Percentiles rank a stretch among this genome's conserved stretches.
Evolutionary conservation across 2,888 invertebrate species (phyloP).

Genomic region (Drosophila helvetica): DNA sequence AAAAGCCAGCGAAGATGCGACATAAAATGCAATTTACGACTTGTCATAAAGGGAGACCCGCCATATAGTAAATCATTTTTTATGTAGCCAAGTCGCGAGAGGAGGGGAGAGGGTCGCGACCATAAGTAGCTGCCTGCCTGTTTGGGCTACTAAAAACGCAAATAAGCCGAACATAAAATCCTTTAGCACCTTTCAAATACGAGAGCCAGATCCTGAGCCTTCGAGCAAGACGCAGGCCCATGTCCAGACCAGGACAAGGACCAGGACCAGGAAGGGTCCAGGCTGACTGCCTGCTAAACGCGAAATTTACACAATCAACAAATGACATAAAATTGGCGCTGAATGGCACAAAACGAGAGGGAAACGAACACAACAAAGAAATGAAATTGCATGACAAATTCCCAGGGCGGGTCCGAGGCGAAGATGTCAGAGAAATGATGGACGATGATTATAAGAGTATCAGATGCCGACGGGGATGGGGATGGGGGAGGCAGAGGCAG

Average conservation of each 20-base stretch:
- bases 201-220: conserved; percentile 10
- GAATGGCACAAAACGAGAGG: conserved; percentile 46
- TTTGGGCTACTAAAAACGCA: conserved; percentile 75
- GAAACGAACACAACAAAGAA: conserved; percentile 24
- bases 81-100: conserved; percentile 63
- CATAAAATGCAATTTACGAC: conserved; percentile 79
- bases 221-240: not conserved
- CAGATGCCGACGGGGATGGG: conserved; percentile 22
- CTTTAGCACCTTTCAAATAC: conserved; percentile 78
- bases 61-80: conserved; percentile 81
- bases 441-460: conserved; percentile 70
- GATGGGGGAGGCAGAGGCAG: not conserved
- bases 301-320: conserved; percentile 76
- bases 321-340: conserved; percentile 74
- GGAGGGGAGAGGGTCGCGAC: conserved; percentile 32
- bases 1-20: conserved; percentile 59
- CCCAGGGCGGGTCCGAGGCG: conserved; percentile 47
- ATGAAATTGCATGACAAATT: conserved; percentile 76
- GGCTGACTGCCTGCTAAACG: conserved; percentile 62
- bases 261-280: not conserved
- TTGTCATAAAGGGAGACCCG: conserved; percentile 77
- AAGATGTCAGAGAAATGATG: conserved; percentile 64
- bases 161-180: conserved; percentile 77
- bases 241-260: conserved; percentile 7
- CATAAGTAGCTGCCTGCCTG: conserved; percentile 57